Base-by-base conservation (phyloP, 2,888 invertebrate genomes). In the Polyploca ridens region DNA sequence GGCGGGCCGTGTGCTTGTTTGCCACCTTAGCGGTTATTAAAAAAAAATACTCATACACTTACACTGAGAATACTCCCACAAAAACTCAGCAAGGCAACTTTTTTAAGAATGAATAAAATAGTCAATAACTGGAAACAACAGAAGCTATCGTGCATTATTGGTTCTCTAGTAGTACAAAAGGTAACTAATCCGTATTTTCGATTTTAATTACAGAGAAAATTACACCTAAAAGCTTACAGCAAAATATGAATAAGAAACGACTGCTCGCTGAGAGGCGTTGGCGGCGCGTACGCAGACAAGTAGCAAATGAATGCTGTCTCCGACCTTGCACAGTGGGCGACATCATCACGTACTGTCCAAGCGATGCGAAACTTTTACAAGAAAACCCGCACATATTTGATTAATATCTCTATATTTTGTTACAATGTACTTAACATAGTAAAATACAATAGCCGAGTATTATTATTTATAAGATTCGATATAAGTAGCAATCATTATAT, bases 261-360 rank as follows among this genome's bases (percentile, higher is more conserved):
- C 62, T 84, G n/a, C 70, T 84, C 0, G 77, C 78, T 8, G 80
- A 79, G 54, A 76, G 81, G 41, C 79, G 77, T 0, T 87, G 87
- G 87, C 76, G 78, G 44, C 86, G 93, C 49, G 81, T 88, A 60
- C 84, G 88, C 11, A 75, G 92, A 58, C 91, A 91, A 68, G 87
- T 93, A 0, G 91, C 90, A 3, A 81, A 73, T 5, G 89, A 93
- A 63, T 93, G 93, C 71, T 93, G 93, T 65, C 81, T 87, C 8
- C 74, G 73, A 1, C 73, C 91, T 0, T 93, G 93, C 67, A 90
- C 88, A 0, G 84, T 93, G 1, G 86, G 81, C 6, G 87, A 88
- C 65, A 82, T 93, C 66, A 88, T 92, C 57, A 78, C 75, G 79
- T 93, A 93, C 75, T 93, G 93, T 59, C 88, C 90, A 0, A 78